Conservation (phyloP, 2,113 vertebrate genomes). For the Anolis sagrei region DNA sequence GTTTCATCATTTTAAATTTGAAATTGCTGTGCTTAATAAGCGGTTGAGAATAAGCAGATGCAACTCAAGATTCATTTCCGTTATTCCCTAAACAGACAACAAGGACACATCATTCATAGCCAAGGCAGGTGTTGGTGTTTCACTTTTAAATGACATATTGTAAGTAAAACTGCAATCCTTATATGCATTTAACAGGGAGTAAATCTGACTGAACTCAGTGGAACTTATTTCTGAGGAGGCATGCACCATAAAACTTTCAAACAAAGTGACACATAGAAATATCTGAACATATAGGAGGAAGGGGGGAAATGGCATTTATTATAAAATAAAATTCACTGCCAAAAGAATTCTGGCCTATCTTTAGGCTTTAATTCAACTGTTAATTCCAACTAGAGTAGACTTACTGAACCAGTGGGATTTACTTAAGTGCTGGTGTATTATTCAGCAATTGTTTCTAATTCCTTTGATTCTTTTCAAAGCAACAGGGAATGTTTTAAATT, state of each 20-base stretch:
- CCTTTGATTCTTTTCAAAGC: neutral
- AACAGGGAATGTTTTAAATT: neutral
- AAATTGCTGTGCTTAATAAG: slow-evolving; percentile 61
- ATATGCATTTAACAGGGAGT: neutral
- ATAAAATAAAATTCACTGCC: neutral
- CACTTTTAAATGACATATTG: slow-evolving; percentile 5
- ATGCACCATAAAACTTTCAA: neutral
- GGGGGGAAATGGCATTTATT: neutral
- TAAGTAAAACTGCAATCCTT: slow-evolving; percentile 31
- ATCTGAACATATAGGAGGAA: neutral
- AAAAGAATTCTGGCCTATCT: neutral
- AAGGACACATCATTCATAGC: slow-evolving; percentile 35
- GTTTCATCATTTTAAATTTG: slow-evolving; percentile 67
- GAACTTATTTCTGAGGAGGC: neutral
- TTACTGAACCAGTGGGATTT: neutral
- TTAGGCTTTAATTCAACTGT: too few species aligned
- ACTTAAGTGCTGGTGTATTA: too few species aligned
- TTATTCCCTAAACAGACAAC: slow-evolving; percentile 46
- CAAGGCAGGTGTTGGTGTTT: slow-evolving; percentile 41
- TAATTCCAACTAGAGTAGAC: too few species aligned
- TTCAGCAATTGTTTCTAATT: too few species aligned
- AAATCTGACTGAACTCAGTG: neutral
- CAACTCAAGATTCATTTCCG: slow-evolving; percentile 53
- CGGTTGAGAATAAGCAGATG: slow-evolving; percentile 55
- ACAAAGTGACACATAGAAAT: neutral